Percentiles rank a stretch among this genome's conserved stretches.
Conservation (phyloP, 2,113 vertebrate species). For the Lanius ludovicianus region DNA sequence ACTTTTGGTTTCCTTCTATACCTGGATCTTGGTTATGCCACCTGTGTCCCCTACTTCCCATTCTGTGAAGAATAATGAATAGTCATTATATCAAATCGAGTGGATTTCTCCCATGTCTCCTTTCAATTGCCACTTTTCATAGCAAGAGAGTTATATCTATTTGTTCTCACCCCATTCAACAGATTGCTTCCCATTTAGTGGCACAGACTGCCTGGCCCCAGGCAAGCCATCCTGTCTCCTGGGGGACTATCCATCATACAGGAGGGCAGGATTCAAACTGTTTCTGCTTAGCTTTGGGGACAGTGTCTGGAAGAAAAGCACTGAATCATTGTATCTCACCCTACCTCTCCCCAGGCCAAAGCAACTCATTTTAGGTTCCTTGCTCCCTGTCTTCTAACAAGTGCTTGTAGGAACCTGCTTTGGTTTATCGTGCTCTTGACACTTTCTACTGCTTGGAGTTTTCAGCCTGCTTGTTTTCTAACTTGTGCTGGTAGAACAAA, state of each 20-base stretch:
- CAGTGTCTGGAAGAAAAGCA: neutral
- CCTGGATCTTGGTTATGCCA: neutral
- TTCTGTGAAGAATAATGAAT: neutral
- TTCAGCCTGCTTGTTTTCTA: neutral
- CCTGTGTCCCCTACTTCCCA: neutral
- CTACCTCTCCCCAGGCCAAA: constrained; percentile 9
- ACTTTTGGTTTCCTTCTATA: neutral
- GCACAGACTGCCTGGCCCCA: constrained; percentile 38
- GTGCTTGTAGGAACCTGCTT: neutral
- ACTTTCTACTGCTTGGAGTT: neutral
- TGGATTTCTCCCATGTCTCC: neutral
- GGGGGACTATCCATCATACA: constrained; percentile 19
- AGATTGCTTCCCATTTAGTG: constrained; percentile 10
- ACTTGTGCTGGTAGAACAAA: neutral
- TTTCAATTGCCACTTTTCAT: neutral
- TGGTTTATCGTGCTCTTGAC: neutral
- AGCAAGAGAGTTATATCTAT: neutral
- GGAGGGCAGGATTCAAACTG: neutral
- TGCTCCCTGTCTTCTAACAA: neutral
- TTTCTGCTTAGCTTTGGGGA: neutral
- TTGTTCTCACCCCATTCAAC: neutral
- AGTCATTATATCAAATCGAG: neutral
- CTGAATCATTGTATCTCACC: neutral
- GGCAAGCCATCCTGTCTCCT: constrained; percentile 37
- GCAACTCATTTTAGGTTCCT: neutral